Evolutionary conservation across 1,140 invertebrate genomes (phyloP).

Genomic region (Solen grandis): DNA sequence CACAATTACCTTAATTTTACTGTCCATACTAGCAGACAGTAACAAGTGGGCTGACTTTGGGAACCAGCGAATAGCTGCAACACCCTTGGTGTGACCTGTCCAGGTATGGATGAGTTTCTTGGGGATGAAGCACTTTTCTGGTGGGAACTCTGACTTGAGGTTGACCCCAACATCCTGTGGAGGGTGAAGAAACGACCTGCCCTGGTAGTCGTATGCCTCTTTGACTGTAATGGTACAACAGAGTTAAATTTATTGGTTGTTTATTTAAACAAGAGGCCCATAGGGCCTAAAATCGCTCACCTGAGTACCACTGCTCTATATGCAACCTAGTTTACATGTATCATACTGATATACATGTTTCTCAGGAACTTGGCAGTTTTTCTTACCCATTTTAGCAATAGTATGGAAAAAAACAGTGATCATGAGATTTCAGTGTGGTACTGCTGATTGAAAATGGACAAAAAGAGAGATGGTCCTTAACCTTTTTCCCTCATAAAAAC

Average conservation of each 20-base stretch:
- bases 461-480: too few species aligned
- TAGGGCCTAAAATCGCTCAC: too few species aligned
- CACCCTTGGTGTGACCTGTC: slow-evolving; percentile 98
- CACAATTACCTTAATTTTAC: slow-evolving; percentile 90
- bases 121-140: slow-evolving; percentile 97
- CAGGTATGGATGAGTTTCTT: slow-evolving; percentile 98
- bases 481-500: too few species aligned
- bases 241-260: not conserved
- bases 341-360: too few species aligned
- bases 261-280: too few species aligned
- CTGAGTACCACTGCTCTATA: too few species aligned
- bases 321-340: too few species aligned
- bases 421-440: too few species aligned
- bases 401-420: too few species aligned
- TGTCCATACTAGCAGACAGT: slow-evolving; percentile 98
- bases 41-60: slow-evolving; percentile 96
- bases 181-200: slow-evolving; percentile 95
- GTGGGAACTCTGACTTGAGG: slow-evolving; percentile 93
- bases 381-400: too few species aligned
- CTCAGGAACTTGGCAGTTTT: too few species aligned
- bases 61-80: slow-evolving; percentile 97
- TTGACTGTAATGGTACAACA: slow-evolving; percentile 87
- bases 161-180: slow-evolving; percentile 98
- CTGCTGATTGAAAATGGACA: too few species aligned
- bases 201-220: slow-evolving; percentile 97